A percentile compares a stretch with the other conserved stretches of the same genome.
These are phyloP conservation scores for Bradypodion ventrale DNA, from an alignment of 2,797 vertebrate species.

Conservation along the genomic window DNA sequence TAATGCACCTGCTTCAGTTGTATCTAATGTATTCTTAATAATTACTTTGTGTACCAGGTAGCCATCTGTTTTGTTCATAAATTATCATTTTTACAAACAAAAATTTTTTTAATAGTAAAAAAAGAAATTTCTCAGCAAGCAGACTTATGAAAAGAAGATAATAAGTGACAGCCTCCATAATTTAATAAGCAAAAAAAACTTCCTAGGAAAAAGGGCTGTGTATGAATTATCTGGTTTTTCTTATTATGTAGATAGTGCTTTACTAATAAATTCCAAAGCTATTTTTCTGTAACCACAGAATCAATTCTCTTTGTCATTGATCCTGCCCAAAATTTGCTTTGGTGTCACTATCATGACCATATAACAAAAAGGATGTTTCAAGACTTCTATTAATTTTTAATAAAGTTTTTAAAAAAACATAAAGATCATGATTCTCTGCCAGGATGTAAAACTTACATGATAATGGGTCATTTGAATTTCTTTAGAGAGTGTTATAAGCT, in stretches of 20 bases:
- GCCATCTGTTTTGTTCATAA: slow-evolving; percentile 51
- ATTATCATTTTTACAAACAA: slow-evolving; percentile 59
- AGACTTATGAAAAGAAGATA: slow-evolving; percentile 23
- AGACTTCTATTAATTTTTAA: neutral
- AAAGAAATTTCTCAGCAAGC: slow-evolving; percentile 26
- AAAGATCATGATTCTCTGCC: neutral
- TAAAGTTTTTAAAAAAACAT: neutral
- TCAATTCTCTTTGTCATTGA: neutral
- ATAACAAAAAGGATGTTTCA: neutral
- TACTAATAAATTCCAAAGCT: slow-evolving; percentile 33
- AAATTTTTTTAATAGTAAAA: slow-evolving; percentile 31
- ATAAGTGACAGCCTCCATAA: slow-evolving; percentile 39
- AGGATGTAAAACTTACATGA: neutral
- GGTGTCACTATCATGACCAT: neutral
- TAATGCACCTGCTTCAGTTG: slow-evolving; percentile 54
- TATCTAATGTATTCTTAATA: slow-evolving; percentile 67
- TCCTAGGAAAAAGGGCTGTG: neutral
- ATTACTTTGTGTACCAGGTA: slow-evolving; percentile 58
- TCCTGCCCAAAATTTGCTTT: neutral
- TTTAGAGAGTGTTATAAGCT: slow-evolving; percentile 17
- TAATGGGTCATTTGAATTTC: slow-evolving; percentile 10
- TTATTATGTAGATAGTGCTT: fast-evolving
- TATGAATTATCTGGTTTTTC: slow-evolving; percentile 27
- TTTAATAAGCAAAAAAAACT: neutral
- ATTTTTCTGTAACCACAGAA: slow-evolving; percentile 26